Evolutionary conservation across 1,140 invertebrate genomes (phyloP), one percentile per base, ranked within the genome.

Genomic region (Drusus annulatus): DNA sequence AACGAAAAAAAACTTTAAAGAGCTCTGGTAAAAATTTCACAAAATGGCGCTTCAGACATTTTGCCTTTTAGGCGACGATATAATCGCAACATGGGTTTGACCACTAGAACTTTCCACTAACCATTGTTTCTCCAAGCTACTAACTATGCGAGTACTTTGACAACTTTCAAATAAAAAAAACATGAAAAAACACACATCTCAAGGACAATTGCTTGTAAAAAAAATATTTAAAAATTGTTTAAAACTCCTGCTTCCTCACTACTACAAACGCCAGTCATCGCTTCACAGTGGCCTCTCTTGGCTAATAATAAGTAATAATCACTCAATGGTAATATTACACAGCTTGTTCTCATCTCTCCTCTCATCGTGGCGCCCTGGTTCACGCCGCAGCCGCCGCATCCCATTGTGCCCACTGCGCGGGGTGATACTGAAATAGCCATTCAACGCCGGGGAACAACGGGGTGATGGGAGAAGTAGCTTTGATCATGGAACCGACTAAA

Each of bases 251-350:
- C 23, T n/a, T 17, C 36, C 36, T n/a, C 62, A 15, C 8, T 3
- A 51, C 45, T 52, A 63, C 73, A 76, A 52, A 50, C 73, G 76
- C 68, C 80, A 75, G 80, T 79, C 80, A 81, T 78, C 77, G 56
- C 45, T 73, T 65, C 50, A 79, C 80, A 81, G 78, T 81, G 62
- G 36, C 73, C 69, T 65, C 63, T 50, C 36, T 50, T 62, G 19
- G 71, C 52, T 75, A 75, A 75, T 75, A 81, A 81, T 81, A 76
- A 81, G 23, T 75, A 75, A 75, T 75, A 81, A 79, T 81, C 80
- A 81, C 58, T 76, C 77, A 76, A 17, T 63, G 76, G 71, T 81
- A 79, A 81, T 81, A 63, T 71, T 71, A 78, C 65, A 31, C 76
- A 76, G 80, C 80, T 76, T 75, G 71, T 54, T 19, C 25, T 71